Conservation (phyloP, 2,888 invertebrate genomes). For the Rapana venosa region DNA sequence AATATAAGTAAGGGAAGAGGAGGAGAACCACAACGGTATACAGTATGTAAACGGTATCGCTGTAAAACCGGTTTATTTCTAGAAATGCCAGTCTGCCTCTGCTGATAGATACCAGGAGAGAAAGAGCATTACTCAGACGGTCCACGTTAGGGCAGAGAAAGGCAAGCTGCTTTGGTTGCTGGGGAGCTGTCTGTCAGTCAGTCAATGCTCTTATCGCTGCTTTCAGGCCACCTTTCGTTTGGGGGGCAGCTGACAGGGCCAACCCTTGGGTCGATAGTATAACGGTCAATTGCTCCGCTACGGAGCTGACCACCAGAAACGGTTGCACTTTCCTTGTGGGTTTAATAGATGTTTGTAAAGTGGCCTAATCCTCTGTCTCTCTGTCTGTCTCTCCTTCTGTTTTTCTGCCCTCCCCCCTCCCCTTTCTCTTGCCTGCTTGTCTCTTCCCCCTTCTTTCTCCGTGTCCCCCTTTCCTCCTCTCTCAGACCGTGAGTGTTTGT, state of each 20-base stretch:
- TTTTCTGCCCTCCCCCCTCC: neutral
- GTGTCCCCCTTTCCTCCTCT: neutral
- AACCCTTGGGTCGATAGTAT: neutral
- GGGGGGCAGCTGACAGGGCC: neutral
- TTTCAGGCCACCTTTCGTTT: neutral
- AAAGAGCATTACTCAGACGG: too few species aligned
- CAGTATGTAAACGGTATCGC: too few species aligned
- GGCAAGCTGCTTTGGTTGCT: neutral
- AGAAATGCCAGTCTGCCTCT: too few species aligned
- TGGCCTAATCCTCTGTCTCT: constrained; percentile 10
- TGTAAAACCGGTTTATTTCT: too few species aligned
- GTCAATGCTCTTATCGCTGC: neutral
- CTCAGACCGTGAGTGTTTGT: neutral
- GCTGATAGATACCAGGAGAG: too few species aligned
- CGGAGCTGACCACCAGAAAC: neutral
- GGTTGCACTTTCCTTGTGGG: neutral
- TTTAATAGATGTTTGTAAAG: neutral
- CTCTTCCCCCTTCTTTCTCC: neutral
- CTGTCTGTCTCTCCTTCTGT: neutral
- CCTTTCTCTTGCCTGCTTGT: neutral
- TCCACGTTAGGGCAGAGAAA: neutral
- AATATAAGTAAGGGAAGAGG: too few species aligned
- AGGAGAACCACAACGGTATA: too few species aligned
- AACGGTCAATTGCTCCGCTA: neutral
- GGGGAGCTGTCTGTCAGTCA: neutral